phyloP scores from a whole-genome alignment of 2,797 vertebrate genomes.

The Trachurus trachurus region DNA sequence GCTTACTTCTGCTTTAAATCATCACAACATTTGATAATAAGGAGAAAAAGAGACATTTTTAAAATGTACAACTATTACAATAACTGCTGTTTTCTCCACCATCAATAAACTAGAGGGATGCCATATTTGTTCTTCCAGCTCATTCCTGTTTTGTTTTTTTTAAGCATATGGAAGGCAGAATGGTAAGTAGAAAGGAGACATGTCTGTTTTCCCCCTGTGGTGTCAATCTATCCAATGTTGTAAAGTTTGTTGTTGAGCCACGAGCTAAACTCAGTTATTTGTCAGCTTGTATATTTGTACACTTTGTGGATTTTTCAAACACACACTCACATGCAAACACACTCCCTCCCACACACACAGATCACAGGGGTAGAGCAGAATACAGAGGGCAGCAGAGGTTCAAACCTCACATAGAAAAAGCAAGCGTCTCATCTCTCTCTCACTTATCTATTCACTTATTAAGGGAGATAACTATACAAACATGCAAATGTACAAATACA shows the following conservation, averaged over 20 bases:
- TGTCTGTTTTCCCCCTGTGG: not conserved
- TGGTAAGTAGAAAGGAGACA: not conserved
- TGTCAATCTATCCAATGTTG: slow-evolving; percentile 28
- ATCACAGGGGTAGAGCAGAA: not conserved
- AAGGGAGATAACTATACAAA: slow-evolving; percentile 2
- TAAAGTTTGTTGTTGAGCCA: slow-evolving; percentile 32
- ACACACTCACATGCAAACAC: not conserved
- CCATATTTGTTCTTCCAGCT: slow-evolving; percentile 7
- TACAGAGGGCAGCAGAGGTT: slow-evolving; percentile 59
- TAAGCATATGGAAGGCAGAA: slow-evolving; percentile 16
- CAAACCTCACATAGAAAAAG: slow-evolving; percentile 30
- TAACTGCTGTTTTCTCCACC: not conserved
- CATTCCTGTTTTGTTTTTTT: not conserved
- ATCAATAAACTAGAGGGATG: no score
- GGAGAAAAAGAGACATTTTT: not conserved
- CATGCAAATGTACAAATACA: not conserved
- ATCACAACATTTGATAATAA: not conserved
- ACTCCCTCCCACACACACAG: not conserved
- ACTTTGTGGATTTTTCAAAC: not conserved
- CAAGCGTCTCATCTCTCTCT: not conserved
- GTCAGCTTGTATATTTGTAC: slow-evolving; percentile 36
- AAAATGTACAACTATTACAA: not conserved
- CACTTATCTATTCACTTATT: not conserved
- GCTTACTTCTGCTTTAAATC: no score
- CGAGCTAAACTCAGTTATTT: slow-evolving; percentile 22